Conservation (phyloP, 2,888 invertebrate species). For the Melipona beecheii region DNA sequence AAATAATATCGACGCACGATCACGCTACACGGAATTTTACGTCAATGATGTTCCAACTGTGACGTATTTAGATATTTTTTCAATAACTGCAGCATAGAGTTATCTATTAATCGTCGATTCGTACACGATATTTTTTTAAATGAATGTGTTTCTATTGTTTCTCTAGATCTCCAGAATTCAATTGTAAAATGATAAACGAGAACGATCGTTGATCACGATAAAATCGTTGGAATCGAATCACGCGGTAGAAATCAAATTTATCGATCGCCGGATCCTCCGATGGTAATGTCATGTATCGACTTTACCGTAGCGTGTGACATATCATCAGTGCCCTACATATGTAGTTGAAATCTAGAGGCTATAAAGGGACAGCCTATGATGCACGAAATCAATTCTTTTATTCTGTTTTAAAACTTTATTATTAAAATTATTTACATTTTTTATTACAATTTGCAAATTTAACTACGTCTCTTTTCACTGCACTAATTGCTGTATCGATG, state of each 20-base stretch:
- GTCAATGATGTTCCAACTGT: neutral
- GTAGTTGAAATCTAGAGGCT: neutral
- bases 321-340: conserved; percentile 5
- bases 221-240: neutral
- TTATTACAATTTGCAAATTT: too few species aligned
- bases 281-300: conserved; percentile 54
- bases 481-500: neutral
- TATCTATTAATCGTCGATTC: neutral
- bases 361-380: neutral
- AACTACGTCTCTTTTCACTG: too few species aligned
- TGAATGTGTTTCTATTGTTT: neutral
- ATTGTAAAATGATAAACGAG: neutral
- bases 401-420: too few species aligned
- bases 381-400: neutral
- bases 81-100: neutral
- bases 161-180: neutral
- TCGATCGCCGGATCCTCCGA: conserved; percentile 43
- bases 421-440: too few species aligned
- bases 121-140: neutral
- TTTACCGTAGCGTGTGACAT: conserved; percentile 33
- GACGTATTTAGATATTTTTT: neutral
- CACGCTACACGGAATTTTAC: neutral
- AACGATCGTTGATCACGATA: neutral
- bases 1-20: conserved; percentile 10
- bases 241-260: conserved; percentile 40